Base-by-base conservation (phyloP, 2,888 invertebrate species). In the Mythimna loreyi region DNA sequence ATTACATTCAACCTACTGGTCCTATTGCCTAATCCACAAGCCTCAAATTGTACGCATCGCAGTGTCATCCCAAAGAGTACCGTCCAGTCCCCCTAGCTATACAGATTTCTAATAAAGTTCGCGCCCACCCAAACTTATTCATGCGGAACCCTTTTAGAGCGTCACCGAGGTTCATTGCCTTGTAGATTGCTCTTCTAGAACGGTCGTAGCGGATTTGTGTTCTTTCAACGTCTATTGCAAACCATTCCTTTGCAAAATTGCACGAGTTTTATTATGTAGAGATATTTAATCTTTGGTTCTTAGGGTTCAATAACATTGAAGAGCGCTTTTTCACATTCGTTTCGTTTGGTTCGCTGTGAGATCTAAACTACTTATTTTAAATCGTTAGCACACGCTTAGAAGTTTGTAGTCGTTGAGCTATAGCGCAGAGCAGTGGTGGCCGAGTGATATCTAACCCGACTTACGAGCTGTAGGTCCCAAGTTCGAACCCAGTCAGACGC, bases 81-180 rank as follows among this genome's bases (percentile, higher is more conserved):
- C 28, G 67, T 67, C 64, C 58, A 57, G 25, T 25, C 21, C 53
- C 40, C 40, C 33, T 36, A 64, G 28, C 63, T 53, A 50, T 62
- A 63, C 64, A 55, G 57, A 65, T 67, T 60, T 68, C 55, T 71
- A 83, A 74, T 78, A 78, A 81, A 65, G 64, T 57, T 58, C 57
- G 65, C 59, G 23, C 28, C 65, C 65, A 57, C 47, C 47, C 47
- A 67, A 72, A 72, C 25, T 58, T 78, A 76, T 78, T 81, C 84
- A 76, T 76, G 58, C 40, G 67, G 72, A 81, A 78, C 72, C 78
- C 59, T 81, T 81, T 65, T 64, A 71, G 57, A 75, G 64, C 66
- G 43, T 21, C 28, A 65, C n/a, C 57, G 61, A 71, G 72, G 73
- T 74, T 78, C 72, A 75, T 70, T 66, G 78, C 75, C 67, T 79